Base-by-base conservation (phyloP, 2,797 vertebrate genomes). In the Linurgus olivaceus region DNA sequence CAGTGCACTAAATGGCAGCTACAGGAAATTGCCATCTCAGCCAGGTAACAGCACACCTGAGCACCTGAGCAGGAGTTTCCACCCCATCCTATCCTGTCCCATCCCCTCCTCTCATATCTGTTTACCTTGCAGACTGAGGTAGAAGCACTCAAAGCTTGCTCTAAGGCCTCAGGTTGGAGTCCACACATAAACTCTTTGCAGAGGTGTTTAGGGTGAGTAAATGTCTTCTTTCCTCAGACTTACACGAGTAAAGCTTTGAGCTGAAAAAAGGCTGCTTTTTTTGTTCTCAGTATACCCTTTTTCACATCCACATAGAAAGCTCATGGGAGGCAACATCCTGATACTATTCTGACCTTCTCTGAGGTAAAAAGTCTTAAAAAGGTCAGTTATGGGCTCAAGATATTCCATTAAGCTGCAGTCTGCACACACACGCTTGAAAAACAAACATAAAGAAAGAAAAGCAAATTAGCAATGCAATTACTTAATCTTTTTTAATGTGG, bases 81-180 rank as follows among this genome's bases (percentile, higher is more conserved):
- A 16, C 21, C 21, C 24, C 17, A 17, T 13, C n/a, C 33, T 1
- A 2, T 52, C 35, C 35, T 3, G 1, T 8, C 37, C 51, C 10
- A 4, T 23, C 15, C 65, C 7, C 2, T 28, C 25, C 20, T 31
- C 3, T 28, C 33, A 6, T 23, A 17, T 29, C 19, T 8, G 1
- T 42, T 66, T 71, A 8, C 63, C 21, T 70, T 35, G 35, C 28
- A 85, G 68, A 19, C 5, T 61, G 8, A 61, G 63, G 3, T 31
- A 45, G 9, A 35, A 76, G 33, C 12, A n/a, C 13, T 26, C 24
- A 52, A 73, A 72, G 18, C 16, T 67, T 74, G 11, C 17, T 28
- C 3, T 55, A 42, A 91, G 4, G 19, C 26, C 7, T 85, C 29
- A 28, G 19, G 19, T 4, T 70, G n/a, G 11, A 15, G 4, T 33